Evolutionary conservation across 2,113 vertebrate genomes (phyloP).

Genomic region (Perca schrenkii): DNA sequence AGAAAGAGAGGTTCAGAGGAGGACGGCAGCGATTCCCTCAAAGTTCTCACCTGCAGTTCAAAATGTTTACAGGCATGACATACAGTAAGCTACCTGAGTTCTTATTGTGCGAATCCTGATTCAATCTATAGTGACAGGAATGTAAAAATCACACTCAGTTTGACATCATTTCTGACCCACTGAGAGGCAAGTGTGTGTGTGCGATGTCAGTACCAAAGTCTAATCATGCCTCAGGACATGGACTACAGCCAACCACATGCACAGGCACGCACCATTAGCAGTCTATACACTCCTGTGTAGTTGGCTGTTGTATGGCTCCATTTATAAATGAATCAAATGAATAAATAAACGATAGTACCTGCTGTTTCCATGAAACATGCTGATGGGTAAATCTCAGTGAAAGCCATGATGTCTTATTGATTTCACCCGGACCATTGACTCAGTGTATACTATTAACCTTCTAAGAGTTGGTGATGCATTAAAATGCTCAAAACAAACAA

Average conservation of each 20-base stretch:
- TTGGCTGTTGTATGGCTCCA: constrained; percentile 23
- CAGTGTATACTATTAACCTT: constrained; percentile 15
- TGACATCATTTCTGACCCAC: neutral
- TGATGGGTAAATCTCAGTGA: constrained; percentile 29
- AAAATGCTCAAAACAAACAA: neutral
- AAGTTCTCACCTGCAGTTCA: too few relatives aligned
- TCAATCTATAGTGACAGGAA: constrained; percentile 1
- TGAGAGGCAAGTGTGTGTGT: neutral
- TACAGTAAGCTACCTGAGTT: too few relatives aligned
- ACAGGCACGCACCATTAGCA: constrained; percentile 1
- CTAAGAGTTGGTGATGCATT: constrained; percentile 6
- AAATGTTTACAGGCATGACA: neutral
- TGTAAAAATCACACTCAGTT: neutral
- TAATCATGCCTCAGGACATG: constrained; percentile 32
- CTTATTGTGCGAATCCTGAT: too few relatives aligned
- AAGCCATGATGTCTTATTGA: constrained; percentile 32
- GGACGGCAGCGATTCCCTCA: neutral
- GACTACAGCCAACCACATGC: neutral
- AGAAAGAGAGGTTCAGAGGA: neutral
- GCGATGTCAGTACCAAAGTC: neutral
- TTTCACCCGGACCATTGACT: constrained; percentile 12
- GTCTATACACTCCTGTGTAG: neutral
- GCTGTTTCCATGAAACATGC: constrained; percentile 23
- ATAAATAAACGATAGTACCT: constrained; percentile 34
- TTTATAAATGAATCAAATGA: constrained; percentile 21